Base-by-base conservation (phyloP, 2,888 invertebrate genomes). In the Eudasyphora cyanicolor region DNA sequence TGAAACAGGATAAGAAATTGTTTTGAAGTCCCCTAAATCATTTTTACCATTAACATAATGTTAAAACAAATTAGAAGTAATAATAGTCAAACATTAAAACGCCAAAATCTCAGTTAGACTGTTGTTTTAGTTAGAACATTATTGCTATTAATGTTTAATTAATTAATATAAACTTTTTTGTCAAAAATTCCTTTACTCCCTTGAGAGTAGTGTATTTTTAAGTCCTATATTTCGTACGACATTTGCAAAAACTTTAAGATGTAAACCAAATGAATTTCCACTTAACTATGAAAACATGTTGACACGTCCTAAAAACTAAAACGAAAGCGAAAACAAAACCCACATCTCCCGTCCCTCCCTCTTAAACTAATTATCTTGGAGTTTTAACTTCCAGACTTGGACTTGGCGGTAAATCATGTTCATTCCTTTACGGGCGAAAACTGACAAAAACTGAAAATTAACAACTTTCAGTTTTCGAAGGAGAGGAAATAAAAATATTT, bases 401-500 rank as follows among this genome's bases (percentile, higher is more conserved):
- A n/a, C 49, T 49, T 1, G 17, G 57, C 24, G 24, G 57, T 57
- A 57, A 27, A 57, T 57, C 57, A 57, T 57, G 14, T 27, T 0
- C 19, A 57, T 57, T 21, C 57, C 57, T 57, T 57, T 10, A 14
- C 24, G 27, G 4, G 10, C 24, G 24, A 57, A 32, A 45, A 45
- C 12, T 7, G 62, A 62, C n/a, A 27, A 32, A 54, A n/a, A 32
- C 62, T 19, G 2, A 27, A 38, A 45, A 69, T 76, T 71, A 71
- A 76, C 32, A 32, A 70, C 64, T 54, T 71, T 64, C 60, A 24
- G 32, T 51, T 76, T 69, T 32, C 10, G 7, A 62, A 74, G 12
- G 12, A 60, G 21, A 62, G 70, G 60, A 64, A 45, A 80, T 76
- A 75, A 83, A 83, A 77, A 83, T 83, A 75, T 70, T 83, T 83